Percentiles rank a stretch among this genome's conserved stretches.
Evolutionary conservation across 2,888 invertebrate species (phyloP).

Genomic region (Ophion slaviceki): DNA sequence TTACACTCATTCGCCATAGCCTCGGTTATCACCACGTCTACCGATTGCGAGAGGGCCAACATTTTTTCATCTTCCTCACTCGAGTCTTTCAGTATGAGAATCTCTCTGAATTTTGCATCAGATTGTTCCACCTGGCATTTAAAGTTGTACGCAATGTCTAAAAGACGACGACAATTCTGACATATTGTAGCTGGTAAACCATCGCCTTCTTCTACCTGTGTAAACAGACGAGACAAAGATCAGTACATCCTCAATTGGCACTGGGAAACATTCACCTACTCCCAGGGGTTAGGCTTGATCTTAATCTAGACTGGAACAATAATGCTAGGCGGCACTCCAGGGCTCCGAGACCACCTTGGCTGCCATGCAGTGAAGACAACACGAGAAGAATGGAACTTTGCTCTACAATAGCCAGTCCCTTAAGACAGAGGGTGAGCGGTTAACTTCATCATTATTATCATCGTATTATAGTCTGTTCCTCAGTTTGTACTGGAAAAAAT

Average conservation of each 20-base stretch:
- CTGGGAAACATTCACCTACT: no score
- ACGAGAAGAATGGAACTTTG: neutral
- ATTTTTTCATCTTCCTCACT: conserved; percentile 40
- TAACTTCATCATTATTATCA: no score
- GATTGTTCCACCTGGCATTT: conserved; percentile 78
- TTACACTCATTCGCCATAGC: conserved; percentile 34
- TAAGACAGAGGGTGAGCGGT: neutral
- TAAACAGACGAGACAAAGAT: conserved; percentile 13
- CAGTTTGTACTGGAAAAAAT: no score
- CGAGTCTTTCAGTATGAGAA: conserved; percentile 64
- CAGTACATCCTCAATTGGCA: neutral
- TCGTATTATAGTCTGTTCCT: no score
- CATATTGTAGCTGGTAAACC: conserved; percentile 78
- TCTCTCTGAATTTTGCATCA: conserved; percentile 75
- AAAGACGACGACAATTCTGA: conserved; percentile 73
- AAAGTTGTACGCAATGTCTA: conserved; percentile 77
- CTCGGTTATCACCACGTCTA: conserved; percentile 64
- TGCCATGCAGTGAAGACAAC: neutral
- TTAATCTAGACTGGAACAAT: no score
- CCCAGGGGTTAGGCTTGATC: no score
- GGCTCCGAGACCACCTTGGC: neutral
- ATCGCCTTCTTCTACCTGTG: conserved; percentile 78
- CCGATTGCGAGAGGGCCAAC: conserved; percentile 59
- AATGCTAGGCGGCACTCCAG: no score
- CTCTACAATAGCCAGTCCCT: neutral